phyloP scores from a whole-genome alignment of 2,113 vertebrate genomes.

The Nestor notabilis region DNA sequence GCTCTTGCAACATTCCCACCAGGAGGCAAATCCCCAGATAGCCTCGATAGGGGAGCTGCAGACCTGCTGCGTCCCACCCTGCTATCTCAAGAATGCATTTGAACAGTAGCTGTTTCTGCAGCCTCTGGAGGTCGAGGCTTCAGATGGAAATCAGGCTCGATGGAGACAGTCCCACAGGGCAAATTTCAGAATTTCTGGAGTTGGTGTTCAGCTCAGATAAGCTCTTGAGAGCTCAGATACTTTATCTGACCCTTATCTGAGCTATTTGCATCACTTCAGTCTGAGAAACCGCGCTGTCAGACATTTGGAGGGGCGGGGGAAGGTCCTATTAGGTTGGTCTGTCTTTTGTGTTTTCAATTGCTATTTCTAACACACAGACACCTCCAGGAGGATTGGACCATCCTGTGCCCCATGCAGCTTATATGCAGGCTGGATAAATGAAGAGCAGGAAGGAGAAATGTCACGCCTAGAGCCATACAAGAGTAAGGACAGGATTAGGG shows the following conservation, averaged over 20 bases:
- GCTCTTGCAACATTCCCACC: slow-evolving; percentile 23
- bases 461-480: not conserved
- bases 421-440: not conserved
- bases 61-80: not conserved
- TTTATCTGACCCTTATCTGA: slow-evolving; percentile 67
- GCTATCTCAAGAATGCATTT: slow-evolving; percentile 61
- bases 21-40: slow-evolving; percentile 23
- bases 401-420: not conserved
- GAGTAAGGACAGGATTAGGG: not conserved
- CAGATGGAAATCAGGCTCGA: slow-evolving; percentile 30
- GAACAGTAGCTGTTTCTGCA: slow-evolving; percentile 27
- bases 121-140: slow-evolving; percentile 10
- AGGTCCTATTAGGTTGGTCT: not conserved
- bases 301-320: not conserved
- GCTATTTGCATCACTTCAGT: slow-evolving; percentile 64
- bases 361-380: not conserved
- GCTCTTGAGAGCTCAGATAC: slow-evolving; percentile 35
- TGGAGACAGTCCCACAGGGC: slow-evolving; percentile 35
- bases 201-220: slow-evolving; percentile 47
- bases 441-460: not conserved
- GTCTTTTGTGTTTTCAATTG: not conserved
- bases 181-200: slow-evolving; percentile 40
- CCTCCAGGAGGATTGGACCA: not conserved
- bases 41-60: not conserved
- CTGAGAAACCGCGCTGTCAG: slow-evolving; percentile 31